A percentile compares a stretch with the other conserved stretches of the same genome.
Conservation (phyloP, 2,797 vertebrate genomes). For the Phrynocephalus forsythii region DNA sequence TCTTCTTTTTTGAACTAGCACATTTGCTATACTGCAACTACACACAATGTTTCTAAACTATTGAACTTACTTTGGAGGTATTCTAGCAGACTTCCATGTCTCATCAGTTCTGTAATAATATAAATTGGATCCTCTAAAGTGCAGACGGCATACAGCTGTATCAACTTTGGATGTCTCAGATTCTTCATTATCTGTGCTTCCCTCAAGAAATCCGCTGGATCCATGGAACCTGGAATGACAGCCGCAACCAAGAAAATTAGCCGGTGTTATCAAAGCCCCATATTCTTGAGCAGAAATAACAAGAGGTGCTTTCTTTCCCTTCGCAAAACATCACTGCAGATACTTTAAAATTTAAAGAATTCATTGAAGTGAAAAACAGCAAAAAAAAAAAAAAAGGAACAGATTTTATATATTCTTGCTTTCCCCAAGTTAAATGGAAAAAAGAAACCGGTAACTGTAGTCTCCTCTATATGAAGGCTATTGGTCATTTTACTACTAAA, state of each 20-base stretch:
- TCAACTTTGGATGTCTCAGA: slow-evolving; percentile 91
- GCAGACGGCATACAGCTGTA: slow-evolving; percentile 97
- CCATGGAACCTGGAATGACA: slow-evolving; percentile 90
- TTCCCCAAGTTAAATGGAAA: not conserved
- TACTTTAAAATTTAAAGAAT: slow-evolving; percentile 68
- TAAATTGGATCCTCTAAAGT: slow-evolving; percentile 94
- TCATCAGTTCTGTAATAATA: slow-evolving; percentile 98
- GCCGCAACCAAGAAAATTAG: slow-evolving; percentile 65
- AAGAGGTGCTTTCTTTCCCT: slow-evolving; percentile 62
- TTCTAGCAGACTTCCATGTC: slow-evolving; percentile 90
- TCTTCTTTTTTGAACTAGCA: slow-evolving; percentile 26
- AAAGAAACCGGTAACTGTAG: not conserved
- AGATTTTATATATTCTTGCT: not conserved
- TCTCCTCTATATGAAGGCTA: not conserved
- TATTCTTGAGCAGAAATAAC: slow-evolving; percentile 65
- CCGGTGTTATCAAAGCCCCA: slow-evolving; percentile 64
- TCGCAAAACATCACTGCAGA: slow-evolving; percentile 61
- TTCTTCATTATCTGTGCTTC: slow-evolving; percentile 97
- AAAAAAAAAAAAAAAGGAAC: slow-evolving; percentile 28
- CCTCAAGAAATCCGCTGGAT: slow-evolving; percentile 89
- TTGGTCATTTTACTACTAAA: slow-evolving; percentile 23
- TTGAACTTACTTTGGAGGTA: slow-evolving; percentile 91
- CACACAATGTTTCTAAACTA: slow-evolving; percentile 69
- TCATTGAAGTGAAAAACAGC: slow-evolving; percentile 47
- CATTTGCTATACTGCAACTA: slow-evolving; percentile 55